These are phyloP conservation scores for Xylophagus ater DNA, from an alignment of 2,888 invertebrate genomes.

Conservation along the genomic window DNA sequence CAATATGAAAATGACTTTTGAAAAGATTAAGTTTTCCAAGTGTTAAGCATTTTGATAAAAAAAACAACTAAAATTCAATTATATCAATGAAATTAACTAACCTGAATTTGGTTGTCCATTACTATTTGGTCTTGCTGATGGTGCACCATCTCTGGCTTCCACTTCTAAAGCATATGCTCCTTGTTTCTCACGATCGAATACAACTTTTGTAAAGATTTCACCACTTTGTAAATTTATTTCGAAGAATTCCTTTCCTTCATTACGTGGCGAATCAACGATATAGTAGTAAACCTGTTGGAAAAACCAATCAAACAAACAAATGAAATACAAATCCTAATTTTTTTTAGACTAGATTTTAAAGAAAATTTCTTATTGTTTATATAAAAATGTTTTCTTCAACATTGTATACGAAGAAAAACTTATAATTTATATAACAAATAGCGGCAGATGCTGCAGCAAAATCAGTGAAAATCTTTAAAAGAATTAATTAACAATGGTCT, in stretches of 20 bases:
- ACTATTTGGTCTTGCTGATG: slow-evolving; percentile 90
- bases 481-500: too few species aligned
- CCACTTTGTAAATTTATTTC: slow-evolving; percentile 93
- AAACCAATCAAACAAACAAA: too few species aligned
- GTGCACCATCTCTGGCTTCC: slow-evolving; percentile 90
- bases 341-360: too few species aligned
- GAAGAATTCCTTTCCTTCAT: slow-evolving; percentile 91
- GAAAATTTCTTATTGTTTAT: too few species aligned
- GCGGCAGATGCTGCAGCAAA: too few species aligned
- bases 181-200: slow-evolving; percentile 96
- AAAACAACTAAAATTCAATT: slow-evolving; percentile 6
- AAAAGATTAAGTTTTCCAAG: too few species aligned
- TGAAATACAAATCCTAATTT: too few species aligned
- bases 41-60: slow-evolving; percentile 11
- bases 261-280: slow-evolving; percentile 81
- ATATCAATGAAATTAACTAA: slow-evolving; percentile 38
- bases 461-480: too few species aligned
- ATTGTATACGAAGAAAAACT: too few species aligned
- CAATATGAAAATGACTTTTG: too few species aligned
- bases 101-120: slow-evolving; percentile 93
- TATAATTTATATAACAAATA: too few species aligned
- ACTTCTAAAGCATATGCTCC: slow-evolving; percentile 95
- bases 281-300: slow-evolving; percentile 92
- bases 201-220: slow-evolving; percentile 87
- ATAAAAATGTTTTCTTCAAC: too few species aligned